Conservation (phyloP, 2,797 vertebrate genomes). For the Myotis planiceps region DNA sequence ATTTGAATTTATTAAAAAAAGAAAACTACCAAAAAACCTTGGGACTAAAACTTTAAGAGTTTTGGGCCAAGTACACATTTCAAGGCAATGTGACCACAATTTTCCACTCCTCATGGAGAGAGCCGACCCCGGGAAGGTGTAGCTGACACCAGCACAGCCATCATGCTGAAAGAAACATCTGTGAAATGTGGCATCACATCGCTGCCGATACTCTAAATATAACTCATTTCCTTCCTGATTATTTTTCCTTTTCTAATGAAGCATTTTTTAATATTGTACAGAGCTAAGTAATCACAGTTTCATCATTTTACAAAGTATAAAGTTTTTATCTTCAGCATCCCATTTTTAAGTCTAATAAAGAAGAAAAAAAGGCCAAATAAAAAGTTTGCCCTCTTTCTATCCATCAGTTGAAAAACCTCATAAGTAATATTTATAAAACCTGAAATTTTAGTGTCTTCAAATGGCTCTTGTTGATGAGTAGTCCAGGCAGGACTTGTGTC, state of each 20-base stretch:
- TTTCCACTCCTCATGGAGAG: background rate
- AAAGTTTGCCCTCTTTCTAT: background rate
- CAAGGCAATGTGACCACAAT: conserved; percentile 18
- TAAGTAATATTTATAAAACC: background rate
- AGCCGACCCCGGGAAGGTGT: background rate
- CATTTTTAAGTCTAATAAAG: conserved; percentile 30
- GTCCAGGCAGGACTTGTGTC: background rate
- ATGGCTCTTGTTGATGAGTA: background rate
- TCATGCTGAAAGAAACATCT: background rate
- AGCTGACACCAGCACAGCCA: too few species aligned
- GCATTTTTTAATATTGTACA: conserved; percentile 38
- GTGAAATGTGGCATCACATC: background rate
- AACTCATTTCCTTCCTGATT: conserved; percentile 58
- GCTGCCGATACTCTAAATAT: background rate
- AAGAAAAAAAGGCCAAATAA: background rate
- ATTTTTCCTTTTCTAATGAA: conserved; percentile 73
- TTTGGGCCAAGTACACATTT: background rate
- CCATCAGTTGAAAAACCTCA: background rate
- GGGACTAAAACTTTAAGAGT: conserved; percentile 7
- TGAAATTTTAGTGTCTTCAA: background rate
- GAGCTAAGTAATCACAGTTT: conserved; percentile 62
- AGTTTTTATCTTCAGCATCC: conserved; percentile 16
- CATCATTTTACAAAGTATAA: conserved; percentile 18
- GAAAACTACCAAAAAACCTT: background rate
- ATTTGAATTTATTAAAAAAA: conserved; percentile 53